These are phyloP conservation scores for Pygoscelis adeliae DNA, from an alignment of 2,113 vertebrate genomes.

Conservation along the genomic window DNA sequence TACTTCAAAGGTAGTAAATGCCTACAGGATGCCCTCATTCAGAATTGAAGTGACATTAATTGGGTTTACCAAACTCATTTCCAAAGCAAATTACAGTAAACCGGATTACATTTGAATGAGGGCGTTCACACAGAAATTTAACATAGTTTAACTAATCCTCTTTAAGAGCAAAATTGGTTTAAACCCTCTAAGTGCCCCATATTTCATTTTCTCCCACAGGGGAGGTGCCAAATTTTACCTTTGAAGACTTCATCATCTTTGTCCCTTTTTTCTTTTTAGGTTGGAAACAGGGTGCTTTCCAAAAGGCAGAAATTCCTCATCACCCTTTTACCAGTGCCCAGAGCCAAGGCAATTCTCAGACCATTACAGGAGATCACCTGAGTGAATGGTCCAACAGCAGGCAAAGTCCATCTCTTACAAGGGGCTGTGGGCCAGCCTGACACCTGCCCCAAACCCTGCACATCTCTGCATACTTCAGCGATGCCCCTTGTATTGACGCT, in stretches of 20 bases:
- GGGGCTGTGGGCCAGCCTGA: background rate
- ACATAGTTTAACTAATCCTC: constrained; percentile 11
- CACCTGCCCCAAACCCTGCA: background rate
- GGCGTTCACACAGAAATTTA: background rate
- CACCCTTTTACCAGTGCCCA: background rate
- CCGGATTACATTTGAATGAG: background rate
- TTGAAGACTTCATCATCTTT: background rate
- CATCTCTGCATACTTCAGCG: fast-evolving
- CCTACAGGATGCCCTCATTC: background rate
- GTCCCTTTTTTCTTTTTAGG: background rate
- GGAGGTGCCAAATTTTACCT: background rate
- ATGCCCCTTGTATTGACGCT: fast-evolving
- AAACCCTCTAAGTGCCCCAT: background rate
- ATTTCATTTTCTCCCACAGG: background rate
- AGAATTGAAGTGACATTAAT: background rate
- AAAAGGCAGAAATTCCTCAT: background rate
- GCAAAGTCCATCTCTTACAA: background rate
- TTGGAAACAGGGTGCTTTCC: background rate
- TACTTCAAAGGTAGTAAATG: background rate
- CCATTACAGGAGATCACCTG: background rate
- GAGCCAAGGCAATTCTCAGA: background rate
- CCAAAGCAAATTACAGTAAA: constrained; percentile 1
- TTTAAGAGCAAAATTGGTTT: background rate
- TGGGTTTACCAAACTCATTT: constrained; percentile 36
- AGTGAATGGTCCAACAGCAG: background rate